phyloP scores from a whole-genome alignment of 2,113 vertebrate genomes.

The Aphyosemion australe region DNA sequence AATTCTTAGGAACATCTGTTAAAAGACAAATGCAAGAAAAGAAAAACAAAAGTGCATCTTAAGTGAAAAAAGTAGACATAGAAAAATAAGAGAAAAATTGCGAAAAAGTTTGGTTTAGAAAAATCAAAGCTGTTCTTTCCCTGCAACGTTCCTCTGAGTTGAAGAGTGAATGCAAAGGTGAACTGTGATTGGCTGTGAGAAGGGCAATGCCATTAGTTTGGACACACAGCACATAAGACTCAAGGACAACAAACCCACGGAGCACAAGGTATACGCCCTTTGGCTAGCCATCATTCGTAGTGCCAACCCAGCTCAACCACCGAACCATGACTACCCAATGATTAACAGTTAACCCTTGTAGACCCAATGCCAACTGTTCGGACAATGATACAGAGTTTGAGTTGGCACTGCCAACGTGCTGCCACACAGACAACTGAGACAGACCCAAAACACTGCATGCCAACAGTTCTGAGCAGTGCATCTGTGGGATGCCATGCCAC shows the following conservation, averaged over 20 bases:
- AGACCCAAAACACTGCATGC: conserved; percentile 80
- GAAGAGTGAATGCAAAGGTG: conserved; percentile 66
- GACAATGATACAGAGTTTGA: conserved; percentile 47
- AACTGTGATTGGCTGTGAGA: conserved; percentile 77
- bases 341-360: conserved; percentile 39
- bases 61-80: conserved; percentile 15
- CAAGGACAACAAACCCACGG: conserved; percentile 75
- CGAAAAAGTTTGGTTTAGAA: conserved; percentile 14
- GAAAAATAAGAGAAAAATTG: conserved; percentile 27
- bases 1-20: conserved; percentile 97
- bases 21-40: conserved; percentile 35
- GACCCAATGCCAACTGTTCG: conserved; percentile 32
- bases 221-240: conserved; percentile 77
- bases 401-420: conserved; percentile 73
- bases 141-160: conserved; percentile 64
- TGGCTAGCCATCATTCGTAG: conserved; percentile 59
- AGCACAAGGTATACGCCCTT: conserved; percentile 64
- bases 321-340: conserved; percentile 27
- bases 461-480: conserved; percentile 76
- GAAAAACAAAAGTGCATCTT: conserved; percentile 8
- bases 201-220: conserved; percentile 75
- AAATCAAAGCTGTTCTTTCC: conserved; percentile 39
- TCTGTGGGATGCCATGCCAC: conserved; percentile 80
- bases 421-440: conserved; percentile 68
- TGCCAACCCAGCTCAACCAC: conserved; percentile 58